Evolutionary conservation across 1,140 invertebrate species (phyloP).

Genomic region (Anagrus nilaparvatae): DNA sequence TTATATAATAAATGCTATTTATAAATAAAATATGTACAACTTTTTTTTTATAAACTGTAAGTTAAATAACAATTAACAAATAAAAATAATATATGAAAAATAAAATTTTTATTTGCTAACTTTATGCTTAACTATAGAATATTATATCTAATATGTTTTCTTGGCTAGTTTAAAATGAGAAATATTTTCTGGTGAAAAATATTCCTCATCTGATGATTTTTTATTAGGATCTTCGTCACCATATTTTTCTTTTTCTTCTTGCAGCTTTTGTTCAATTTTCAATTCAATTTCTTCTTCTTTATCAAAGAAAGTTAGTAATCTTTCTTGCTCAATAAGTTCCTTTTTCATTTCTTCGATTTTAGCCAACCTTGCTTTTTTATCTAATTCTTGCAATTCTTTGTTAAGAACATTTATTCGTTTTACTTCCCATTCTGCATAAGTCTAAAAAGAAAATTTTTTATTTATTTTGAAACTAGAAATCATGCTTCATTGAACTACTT

Average conservation of each 20-base stretch:
- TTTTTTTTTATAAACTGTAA: too few relatives aligned
- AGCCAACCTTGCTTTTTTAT: slow-evolving; percentile 43
- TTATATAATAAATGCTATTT: too few relatives aligned
- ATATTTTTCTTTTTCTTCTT: slow-evolving; percentile 29
- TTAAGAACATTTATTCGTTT: slow-evolving; percentile 46
- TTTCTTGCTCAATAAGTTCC: slow-evolving; percentile 49
- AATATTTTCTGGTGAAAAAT: slow-evolving; percentile 54
- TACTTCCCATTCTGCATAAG: slow-evolving; percentile 49
- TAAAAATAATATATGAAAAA: too few relatives aligned
- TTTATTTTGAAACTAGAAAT: too few relatives aligned
- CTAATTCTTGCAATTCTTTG: slow-evolving; percentile 45
- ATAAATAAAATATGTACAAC: too few relatives aligned
- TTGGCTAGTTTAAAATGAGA: slow-evolving; percentile 7
- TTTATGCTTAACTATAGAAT: too few relatives aligned
- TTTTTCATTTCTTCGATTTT: slow-evolving; percentile 50
- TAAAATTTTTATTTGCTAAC: too few relatives aligned
- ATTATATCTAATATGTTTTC: slow-evolving; percentile 4
- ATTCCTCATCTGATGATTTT: slow-evolving; percentile 43
- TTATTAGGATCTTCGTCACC: slow-evolving; percentile 12
- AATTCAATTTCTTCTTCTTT: slow-evolving; percentile 64
- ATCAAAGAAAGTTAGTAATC: slow-evolving; percentile 68
- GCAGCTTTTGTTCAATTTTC: slow-evolving; percentile 48
- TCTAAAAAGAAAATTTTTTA: slow-evolving; percentile 34
- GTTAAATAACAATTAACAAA: too few relatives aligned
- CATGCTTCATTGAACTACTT: too few relatives aligned